Percentiles rank a stretch among this genome's conserved stretches.
These are phyloP conservation scores for Tholera decimalis DNA, from an alignment of 2,888 invertebrate genomes.

Conservation along the genomic window DNA sequence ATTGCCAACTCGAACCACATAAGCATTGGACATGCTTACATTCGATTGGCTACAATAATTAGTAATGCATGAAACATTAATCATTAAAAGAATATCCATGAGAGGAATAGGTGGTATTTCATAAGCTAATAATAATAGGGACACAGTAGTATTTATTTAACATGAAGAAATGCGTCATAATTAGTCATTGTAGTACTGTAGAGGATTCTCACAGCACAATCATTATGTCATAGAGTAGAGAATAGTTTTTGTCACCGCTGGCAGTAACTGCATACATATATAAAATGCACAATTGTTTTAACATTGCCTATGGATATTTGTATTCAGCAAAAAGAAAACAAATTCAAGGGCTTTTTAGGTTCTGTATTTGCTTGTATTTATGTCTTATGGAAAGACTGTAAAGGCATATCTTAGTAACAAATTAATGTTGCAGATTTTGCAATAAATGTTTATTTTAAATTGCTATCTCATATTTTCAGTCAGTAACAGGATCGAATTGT, in stretches of 20 bases:
- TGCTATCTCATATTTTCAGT: too few relatives aligned
- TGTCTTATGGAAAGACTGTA: background rate
- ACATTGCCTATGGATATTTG: constrained; percentile 13
- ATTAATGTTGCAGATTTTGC: too few relatives aligned
- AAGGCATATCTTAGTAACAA: background rate
- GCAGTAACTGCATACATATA: constrained; percentile 12
- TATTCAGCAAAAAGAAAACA: background rate
- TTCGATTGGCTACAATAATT: constrained; percentile 39
- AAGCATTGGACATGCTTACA: constrained; percentile 18
- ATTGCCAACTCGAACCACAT: constrained; percentile 21
- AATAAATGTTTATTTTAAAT: too few relatives aligned
- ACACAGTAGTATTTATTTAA: constrained; percentile 27
- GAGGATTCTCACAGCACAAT: constrained; percentile 52
- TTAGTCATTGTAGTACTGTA: constrained; percentile 56
- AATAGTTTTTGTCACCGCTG: constrained; percentile 35
- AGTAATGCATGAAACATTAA: constrained; percentile 28
- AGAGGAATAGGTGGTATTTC: constrained; percentile 20
- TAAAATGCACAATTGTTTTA: constrained; percentile 28
- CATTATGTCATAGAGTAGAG: constrained; percentile 48
- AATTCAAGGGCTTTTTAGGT: too few relatives aligned
- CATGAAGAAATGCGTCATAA: constrained; percentile 51
- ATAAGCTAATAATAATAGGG: constrained; percentile 26
- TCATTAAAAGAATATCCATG: constrained; percentile 5
- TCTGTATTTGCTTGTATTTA: background rate
- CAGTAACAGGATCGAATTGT: too few relatives aligned